Evolutionary conservation across 2,797 vertebrate species (phyloP), one percentile per base, ranked within the genome.

Genomic region (Heliangelus exortis): DNA sequence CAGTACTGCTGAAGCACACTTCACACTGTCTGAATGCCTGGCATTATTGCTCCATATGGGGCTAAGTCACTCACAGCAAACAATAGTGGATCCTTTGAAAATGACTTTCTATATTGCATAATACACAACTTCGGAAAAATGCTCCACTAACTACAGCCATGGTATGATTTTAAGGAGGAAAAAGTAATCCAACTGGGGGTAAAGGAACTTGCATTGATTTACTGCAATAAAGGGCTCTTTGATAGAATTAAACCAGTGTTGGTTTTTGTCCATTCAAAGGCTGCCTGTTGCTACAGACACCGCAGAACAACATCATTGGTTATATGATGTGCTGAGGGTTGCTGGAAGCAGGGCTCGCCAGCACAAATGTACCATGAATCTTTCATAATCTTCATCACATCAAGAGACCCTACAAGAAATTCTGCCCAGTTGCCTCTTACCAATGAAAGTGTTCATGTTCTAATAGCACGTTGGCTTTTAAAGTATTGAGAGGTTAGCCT

Each of bases 211-310:
- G 9, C 26, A 34, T 20, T 41, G 47, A 41, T 10, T n/a, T 73
- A 53, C 19, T 87, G 26, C 69, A 94, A 87, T 74, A 94, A 96
- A 92, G 48, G 7, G 13, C 18, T 84, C 59, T 92, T 94, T 87
- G 72, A 93, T 8, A 80, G 72, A 90, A 81, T 84, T 90, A 94
- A 90, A 61, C 17, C 3, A 12, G 19, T 50, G 26, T 48, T 28
- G 68, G 67, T 71, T 66, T 45, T 55, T 89, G 54, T 69, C 6
- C 33, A 45, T 89, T 57, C 15, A 5, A 55, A 93, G 51, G 6
- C 34, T 86, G 39, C 43, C 29, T 79, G 21, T 51, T 92, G 84
- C 69, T 61, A 84, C 88, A 92, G 75, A 73, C 53, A 68, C 50
- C 61, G 15, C 36, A 62, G 79, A 72, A 65, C 87, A 93, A 10